Base-by-base conservation (phyloP, 2,888 invertebrate genomes). In the Poecilus cupreus region DNA sequence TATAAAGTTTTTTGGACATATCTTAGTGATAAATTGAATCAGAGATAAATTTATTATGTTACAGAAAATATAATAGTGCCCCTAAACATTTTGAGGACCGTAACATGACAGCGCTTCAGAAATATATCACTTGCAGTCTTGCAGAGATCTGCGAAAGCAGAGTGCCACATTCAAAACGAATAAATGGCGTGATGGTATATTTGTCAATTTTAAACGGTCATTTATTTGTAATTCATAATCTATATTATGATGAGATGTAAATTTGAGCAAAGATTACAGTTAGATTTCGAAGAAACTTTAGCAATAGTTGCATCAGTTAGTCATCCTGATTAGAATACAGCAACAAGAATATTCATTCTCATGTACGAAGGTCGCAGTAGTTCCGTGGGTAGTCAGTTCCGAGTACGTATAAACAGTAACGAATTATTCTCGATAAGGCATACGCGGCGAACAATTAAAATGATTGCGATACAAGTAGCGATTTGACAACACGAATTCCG, bases 401-500 rank as follows among this genome's bases (percentile, higher is more conserved):
- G 32, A 32, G 32, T 32, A 32, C 32, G 32, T 32, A 32, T 8
- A 32, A 32, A 32, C 32, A 32, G 32, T 32, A 54, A 22, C 54
- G 54, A 54, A 54, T 26, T n/a, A 60, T n/a, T 24, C 26, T 24
- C 24, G 60, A 60, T 26, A 60, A 60, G 60, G 60, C 60, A 32
- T 60, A 60, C 24, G n/a, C 26, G 24, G 26, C 60, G 24, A 60
- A 60, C 60, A 60, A 60, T 60, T 60, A 60, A 60, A 54, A 60
- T 60, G 60, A 60, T 60, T 60, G 60, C 60, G 60, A 60, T 60
- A 60, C 60, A 26, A 24, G 60, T 24, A 26, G 60, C 60, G 26
- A 60, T 60, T 60, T 60, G 60, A 60, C 60, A 60, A 60, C 60
- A 60, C 24, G 26, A 60, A 60, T 60, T 60, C 60, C 60, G 22